Conservation (phyloP, 2,797 vertebrate species). For the Catharus ustulatus region DNA sequence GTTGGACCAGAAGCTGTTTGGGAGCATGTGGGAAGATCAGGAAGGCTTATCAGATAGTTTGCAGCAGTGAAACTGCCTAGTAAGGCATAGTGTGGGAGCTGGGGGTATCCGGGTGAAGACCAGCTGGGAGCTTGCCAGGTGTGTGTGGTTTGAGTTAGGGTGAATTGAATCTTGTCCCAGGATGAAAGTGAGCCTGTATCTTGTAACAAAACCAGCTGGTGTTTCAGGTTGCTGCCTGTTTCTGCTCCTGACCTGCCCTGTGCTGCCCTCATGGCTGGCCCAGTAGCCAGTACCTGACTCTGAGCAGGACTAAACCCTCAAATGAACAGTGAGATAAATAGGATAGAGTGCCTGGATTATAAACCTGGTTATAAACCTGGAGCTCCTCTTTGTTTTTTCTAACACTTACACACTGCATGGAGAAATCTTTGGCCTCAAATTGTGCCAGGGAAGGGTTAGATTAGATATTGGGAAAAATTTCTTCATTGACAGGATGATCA, state of each 20-base stretch:
- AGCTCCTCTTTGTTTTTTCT: background rate
- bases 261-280: background rate
- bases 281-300: background rate
- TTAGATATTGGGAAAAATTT: background rate
- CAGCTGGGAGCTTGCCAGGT: conserved; percentile 29
- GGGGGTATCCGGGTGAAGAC: conserved; percentile 19
- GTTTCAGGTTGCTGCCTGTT: conserved; percentile 38
- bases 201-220: background rate
- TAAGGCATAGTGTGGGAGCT: conserved; percentile 53
- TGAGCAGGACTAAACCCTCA: background rate
- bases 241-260: background rate
- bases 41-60: conserved; percentile 58
- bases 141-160: background rate
- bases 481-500: background rate
- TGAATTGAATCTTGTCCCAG: conserved; percentile 18
- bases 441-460: background rate
- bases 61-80: conserved; percentile 30
- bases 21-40: conserved; percentile 53
- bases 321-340: background rate
- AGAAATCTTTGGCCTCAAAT: background rate
- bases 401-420: rapidly evolving
- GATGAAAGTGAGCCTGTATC: conserved; percentile 27
- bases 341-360: background rate
- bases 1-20: background rate
- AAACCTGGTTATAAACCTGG: background rate